Evolutionary conservation across 2,797 vertebrate species (phyloP).

Genomic region (Scyliorhinus canicula): DNA sequence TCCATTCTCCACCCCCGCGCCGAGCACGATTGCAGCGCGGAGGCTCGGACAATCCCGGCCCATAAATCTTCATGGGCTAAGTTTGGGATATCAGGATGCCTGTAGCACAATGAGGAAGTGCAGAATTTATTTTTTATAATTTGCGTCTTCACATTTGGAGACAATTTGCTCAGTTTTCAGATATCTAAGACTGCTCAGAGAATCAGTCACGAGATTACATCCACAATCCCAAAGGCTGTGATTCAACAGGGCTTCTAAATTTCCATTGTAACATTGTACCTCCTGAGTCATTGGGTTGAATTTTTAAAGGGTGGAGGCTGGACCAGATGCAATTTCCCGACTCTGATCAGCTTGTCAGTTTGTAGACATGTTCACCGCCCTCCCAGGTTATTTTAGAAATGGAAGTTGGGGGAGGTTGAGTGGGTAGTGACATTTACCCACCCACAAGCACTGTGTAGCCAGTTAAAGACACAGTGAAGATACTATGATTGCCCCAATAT

Average conservation of each 20-base stretch:
- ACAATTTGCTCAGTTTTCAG: neutral
- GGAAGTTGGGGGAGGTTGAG: neutral
- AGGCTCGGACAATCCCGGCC: too few relatives aligned
- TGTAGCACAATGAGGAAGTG: neutral
- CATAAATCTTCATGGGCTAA: neutral
- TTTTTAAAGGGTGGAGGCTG: neutral
- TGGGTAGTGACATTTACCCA: neutral
- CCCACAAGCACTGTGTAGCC: neutral
- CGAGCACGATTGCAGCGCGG: too few relatives aligned
- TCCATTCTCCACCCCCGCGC: too few relatives aligned
- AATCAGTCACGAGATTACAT: neutral
- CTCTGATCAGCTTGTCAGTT: too few relatives aligned
- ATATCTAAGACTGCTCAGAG: neutral
- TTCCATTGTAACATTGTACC: too few relatives aligned
- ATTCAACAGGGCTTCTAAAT: neutral
- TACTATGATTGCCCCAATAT: neutral
- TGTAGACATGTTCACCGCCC: neutral
- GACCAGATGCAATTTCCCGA: neutral
- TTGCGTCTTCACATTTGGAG: neutral
- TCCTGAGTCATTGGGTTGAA: neutral
- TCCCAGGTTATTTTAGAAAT: neutral
- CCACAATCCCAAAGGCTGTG: neutral
- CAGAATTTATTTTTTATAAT: neutral
- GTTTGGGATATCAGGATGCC: neutral
- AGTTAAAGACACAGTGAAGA: neutral